Evolutionary conservation across 2,888 invertebrate genomes (phyloP), one percentile per base, ranked within the genome.

Genomic region (Nymphalis c-album): DNA sequence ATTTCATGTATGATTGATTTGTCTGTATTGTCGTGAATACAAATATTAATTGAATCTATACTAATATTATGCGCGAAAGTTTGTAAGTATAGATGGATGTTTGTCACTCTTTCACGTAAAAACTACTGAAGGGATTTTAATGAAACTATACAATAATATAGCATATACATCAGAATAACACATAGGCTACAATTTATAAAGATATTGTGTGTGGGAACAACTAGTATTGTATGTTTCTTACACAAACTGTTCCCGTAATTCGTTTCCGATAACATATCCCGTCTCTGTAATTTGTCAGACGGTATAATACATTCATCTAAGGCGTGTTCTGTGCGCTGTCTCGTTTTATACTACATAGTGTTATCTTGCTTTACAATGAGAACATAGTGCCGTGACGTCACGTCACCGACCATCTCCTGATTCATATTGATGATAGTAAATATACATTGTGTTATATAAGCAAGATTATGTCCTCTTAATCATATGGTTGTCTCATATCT

Each of bases 341-440:
- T 20, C 47, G 63, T 47, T 51, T 22, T 55, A 55, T 55, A n/a
- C 31, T 31, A 53, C 40, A 26, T 59, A 64, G 45, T 20, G 46
- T 48, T 66, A 61, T 61, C 61, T 61, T 35, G 48, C 20, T 55
- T 53, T 17, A 61, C 66, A 61, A 66, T 46, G 40, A 58, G 26
- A 26, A 31, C 40, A 50, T 50, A 64, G 53, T n/a, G 22, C 50
- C 26, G 60, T 61, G 50, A 67, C 59, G 40, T 69, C 26, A 53
- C 53, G 62, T 64, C 67, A 63, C 63, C 62, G 69, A 63, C 70
- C 69, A 70, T 67, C 47, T 64, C 58, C 61, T 69, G 71, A 71
- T 69, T 69, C 60, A 64, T 69, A 71, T 71, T 71, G 71, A 71
- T 67, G 69, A 71, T 67, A 68, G 59, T 63, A 53, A 55, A 69